These are phyloP conservation scores for Pseudochirops corinnae DNA, from an alignment of 2,797 vertebrate species.

Conservation along the genomic window DNA sequence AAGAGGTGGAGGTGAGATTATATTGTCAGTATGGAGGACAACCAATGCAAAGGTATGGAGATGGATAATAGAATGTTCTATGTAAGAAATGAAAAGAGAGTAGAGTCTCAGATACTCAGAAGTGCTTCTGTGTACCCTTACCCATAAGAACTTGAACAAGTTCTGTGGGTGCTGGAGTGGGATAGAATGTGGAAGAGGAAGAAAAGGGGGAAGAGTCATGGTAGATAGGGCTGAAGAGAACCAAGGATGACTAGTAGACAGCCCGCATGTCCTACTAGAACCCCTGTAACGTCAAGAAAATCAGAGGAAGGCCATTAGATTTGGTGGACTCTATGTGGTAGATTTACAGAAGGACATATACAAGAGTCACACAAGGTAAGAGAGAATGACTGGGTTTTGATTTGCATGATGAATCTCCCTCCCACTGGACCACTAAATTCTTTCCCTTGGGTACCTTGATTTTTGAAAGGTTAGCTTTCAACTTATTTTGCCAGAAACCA, in stretches of 20 bases:
- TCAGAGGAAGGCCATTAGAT: background rate
- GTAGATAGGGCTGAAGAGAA: background rate
- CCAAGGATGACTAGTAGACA: too few relatives aligned
- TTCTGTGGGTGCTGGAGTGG: background rate
- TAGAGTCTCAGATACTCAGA: background rate
- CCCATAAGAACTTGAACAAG: background rate
- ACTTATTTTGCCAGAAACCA: background rate
- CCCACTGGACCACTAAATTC: background rate
- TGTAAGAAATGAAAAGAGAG: background rate
- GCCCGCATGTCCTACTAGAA: background rate
- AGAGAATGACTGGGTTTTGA: background rate
- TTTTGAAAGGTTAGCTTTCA: background rate
- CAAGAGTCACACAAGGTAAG: background rate
- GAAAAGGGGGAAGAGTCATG: background rate
- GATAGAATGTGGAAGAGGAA: background rate
- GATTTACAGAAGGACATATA: background rate
- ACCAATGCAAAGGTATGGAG: background rate
- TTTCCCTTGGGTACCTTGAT: background rate
- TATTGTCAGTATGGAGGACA: background rate
- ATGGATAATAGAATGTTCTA: background rate
- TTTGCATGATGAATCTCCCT: background rate
- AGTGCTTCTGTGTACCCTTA: background rate
- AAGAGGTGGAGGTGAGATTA: background rate
- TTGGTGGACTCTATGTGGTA: background rate
- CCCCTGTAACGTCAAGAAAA: background rate